Percentiles rank a stretch among this genome's conserved stretches.
These are phyloP conservation scores for Eupsittula cactorum DNA, from an alignment of 2,113 vertebrate species.

Conservation along the genomic window DNA sequence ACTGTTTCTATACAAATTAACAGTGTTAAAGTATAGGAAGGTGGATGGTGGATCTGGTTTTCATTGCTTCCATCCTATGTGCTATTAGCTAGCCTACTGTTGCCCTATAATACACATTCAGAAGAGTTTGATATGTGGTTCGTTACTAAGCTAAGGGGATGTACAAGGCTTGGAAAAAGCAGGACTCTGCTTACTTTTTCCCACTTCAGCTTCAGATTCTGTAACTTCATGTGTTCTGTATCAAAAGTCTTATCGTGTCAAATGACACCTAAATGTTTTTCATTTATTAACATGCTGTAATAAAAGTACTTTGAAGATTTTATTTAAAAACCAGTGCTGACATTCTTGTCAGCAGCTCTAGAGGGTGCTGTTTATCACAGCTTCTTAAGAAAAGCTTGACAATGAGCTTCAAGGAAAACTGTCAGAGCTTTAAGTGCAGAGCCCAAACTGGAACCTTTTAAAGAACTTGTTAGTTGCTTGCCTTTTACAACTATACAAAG, in stretches of 20 bases:
- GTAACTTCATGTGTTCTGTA: not conserved
- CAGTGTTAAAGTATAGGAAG: not conserved
- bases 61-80: not conserved
- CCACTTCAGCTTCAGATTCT: not conserved
- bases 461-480: not conserved
- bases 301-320: not conserved
- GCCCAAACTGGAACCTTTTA: not conserved
- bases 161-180: not conserved
- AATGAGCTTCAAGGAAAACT: not conserved
- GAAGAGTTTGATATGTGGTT: not conserved
- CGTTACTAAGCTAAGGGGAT: not conserved
- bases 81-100: not conserved
- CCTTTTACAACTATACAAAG: not conserved
- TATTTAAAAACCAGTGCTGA: fast-evolving
- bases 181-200: not conserved
- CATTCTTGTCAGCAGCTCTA: not conserved
- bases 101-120: not conserved
- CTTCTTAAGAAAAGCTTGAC: not conserved
- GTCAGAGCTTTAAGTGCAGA: not conserved
- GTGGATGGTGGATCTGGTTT: not conserved
- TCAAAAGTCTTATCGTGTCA: not conserved
- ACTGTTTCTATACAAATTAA: not conserved
- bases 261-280: not conserved
- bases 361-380: not conserved
- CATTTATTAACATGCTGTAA: not conserved